Evolutionary conservation across 2,797 vertebrate genomes (phyloP).

Genomic region (Malurus splendens): DNA sequence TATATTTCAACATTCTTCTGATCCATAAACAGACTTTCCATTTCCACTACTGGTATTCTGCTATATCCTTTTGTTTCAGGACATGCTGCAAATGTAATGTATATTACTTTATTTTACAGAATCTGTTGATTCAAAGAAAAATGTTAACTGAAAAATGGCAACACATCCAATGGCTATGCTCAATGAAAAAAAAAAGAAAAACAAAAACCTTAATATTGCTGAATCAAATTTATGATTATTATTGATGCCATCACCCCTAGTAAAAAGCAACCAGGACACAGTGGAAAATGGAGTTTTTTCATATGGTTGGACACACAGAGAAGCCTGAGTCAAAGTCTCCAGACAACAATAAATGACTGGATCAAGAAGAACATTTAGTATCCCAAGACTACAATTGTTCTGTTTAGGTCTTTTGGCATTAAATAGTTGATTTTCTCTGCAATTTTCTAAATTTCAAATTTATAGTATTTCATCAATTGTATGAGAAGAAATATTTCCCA

Average conservation of each 20-base stretch:
- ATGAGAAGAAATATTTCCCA: not conserved
- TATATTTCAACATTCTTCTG: not conserved
- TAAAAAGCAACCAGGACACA: not conserved
- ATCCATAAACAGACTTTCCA: not conserved
- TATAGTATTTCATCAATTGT: not conserved
- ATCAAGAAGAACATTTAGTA: not conserved
- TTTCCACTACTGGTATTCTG: not conserved
- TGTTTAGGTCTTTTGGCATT: not conserved
- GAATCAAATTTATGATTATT: not conserved
- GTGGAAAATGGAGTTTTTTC: not conserved
- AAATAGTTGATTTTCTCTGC: not conserved
- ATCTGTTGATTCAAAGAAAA: not conserved
- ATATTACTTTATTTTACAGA: not conserved
- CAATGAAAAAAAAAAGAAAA: not conserved
- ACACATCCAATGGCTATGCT: not conserved
- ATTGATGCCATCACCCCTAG: not conserved
- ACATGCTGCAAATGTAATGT: not conserved
- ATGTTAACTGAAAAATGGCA: not conserved
- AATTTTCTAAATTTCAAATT: not conserved
- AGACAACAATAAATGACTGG: not conserved
- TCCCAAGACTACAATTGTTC: not conserved
- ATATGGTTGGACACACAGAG: not conserved
- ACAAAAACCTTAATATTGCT: not conserved
- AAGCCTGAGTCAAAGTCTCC: not conserved
- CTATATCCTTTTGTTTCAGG: not conserved